These are phyloP conservation scores for Acanthosoma haemorrhoidale DNA, from an alignment of 2,888 invertebrate genomes.

Conservation along the genomic window DNA sequence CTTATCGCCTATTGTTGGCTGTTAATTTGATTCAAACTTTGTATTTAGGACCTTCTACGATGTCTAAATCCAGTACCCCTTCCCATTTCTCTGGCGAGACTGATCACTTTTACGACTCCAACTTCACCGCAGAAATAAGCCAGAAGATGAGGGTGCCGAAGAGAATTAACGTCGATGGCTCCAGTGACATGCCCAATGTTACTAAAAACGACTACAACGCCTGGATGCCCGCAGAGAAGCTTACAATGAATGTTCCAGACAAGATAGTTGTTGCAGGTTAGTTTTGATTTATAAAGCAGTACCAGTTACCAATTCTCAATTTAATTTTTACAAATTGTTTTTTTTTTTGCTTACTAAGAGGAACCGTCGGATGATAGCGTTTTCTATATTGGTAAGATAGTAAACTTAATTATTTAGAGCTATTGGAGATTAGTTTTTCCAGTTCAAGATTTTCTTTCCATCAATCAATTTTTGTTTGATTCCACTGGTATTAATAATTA, in stretches of 20 bases:
- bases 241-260: slow-evolving; percentile 90
- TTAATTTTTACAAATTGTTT: neutral
- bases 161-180: slow-evolving; percentile 64
- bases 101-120: slow-evolving; percentile 59
- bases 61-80: slow-evolving; percentile 48
- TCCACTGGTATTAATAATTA: no score
- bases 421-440: neutral
- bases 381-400: slow-evolving; percentile 18
- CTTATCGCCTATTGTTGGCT: no score
- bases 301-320: neutral
- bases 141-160: slow-evolving; percentile 78
- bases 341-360: slow-evolving; percentile 15
- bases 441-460: neutral
- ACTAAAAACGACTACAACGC: slow-evolving; percentile 33
- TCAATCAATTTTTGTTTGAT: no score
- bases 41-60: no score
- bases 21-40: no score
- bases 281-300: neutral
- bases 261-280: slow-evolving; percentile 83
- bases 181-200: slow-evolving; percentile 54
- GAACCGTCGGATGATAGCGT: slow-evolving; percentile 7
- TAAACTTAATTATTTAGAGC: neutral
- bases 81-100: slow-evolving; percentile 56
- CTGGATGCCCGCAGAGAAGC: slow-evolving; percentile 54
- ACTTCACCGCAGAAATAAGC: slow-evolving; percentile 69